phyloP scores from a whole-genome alignment of 2,113 vertebrate genomes.

The Lasiurus cinereus region DNA sequence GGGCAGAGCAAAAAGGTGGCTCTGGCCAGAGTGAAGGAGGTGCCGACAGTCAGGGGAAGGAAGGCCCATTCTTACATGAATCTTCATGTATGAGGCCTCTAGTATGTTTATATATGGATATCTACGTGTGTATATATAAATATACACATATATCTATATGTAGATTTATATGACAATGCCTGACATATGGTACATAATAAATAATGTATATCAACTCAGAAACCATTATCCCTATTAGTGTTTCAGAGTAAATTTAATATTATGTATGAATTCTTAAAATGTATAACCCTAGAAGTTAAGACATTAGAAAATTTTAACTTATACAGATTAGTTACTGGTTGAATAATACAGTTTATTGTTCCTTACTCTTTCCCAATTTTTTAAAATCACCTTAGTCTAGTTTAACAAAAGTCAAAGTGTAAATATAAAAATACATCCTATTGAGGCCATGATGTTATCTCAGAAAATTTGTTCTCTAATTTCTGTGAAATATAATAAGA shows the following conservation, averaged over 20 bases:
- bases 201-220: background rate
- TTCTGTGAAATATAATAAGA: background rate
- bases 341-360: background rate
- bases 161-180: background rate
- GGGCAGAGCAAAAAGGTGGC: too few species aligned
- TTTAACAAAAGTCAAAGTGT: conserved; percentile 31
- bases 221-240: background rate
- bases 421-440: background rate
- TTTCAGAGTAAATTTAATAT: background rate
- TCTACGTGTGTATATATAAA: too few species aligned
- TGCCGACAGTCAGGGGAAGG: too few species aligned
- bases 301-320: background rate
- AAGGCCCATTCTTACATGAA: too few species aligned
- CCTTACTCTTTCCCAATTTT: background rate
- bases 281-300: background rate
- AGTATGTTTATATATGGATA: background rate
- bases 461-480: background rate
- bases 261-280: conserved; percentile 2
- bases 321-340: background rate
- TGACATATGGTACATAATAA: background rate
- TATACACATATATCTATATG: too few species aligned
- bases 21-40: too few species aligned
- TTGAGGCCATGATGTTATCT: background rate
- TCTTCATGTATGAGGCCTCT: too few species aligned
- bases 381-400: background rate